A percentile compares a stretch with the other conserved stretches of the same genome.
phyloP scores from a whole-genome alignment of 2,797 vertebrate genomes.

The Silurus aristotelis region DNA sequence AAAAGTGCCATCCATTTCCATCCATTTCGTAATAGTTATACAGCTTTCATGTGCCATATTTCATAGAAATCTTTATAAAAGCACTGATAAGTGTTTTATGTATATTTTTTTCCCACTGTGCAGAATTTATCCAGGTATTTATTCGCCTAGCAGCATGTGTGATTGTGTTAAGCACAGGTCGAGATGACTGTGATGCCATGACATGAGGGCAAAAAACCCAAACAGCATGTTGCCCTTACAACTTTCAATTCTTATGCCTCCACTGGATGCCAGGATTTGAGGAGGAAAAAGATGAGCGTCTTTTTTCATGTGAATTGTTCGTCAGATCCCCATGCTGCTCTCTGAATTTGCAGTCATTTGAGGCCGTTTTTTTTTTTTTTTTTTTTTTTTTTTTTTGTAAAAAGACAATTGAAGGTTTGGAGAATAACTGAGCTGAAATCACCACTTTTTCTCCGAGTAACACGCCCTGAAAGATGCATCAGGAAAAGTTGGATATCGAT shows the following conservation, averaged over 20 bases:
- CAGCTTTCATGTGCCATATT: slow-evolving; percentile 13
- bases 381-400: slow-evolving; percentile 11
- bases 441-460: neutral
- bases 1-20: neutral
- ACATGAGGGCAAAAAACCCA: slow-evolving; percentile 24
- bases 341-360: slow-evolving; percentile 24
- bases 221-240: slow-evolving; percentile 48
- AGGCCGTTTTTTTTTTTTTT: slow-evolving; percentile 6
- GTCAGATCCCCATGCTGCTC: slow-evolving; percentile 27
- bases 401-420: neutral
- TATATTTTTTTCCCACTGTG: slow-evolving; percentile 1
- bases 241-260: slow-evolving; percentile 30
- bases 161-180: slow-evolving; percentile 4
- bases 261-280: slow-evolving; percentile 21
- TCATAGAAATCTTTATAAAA: slow-evolving; percentile 31
- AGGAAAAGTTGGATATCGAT: neutral
- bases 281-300: slow-evolving; percentile 28
- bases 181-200: slow-evolving; percentile 45
- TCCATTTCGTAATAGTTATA: slow-evolving; percentile 38
- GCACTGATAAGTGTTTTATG: neutral
- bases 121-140: slow-evolving; percentile 8
- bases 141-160: neutral
- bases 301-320: slow-evolving; percentile 39
- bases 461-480: neutral
- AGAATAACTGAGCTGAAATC: slow-evolving; percentile 7